phyloP scores from a whole-genome alignment of 2,888 invertebrate species.

The Eupelmus urozonus region DNA sequence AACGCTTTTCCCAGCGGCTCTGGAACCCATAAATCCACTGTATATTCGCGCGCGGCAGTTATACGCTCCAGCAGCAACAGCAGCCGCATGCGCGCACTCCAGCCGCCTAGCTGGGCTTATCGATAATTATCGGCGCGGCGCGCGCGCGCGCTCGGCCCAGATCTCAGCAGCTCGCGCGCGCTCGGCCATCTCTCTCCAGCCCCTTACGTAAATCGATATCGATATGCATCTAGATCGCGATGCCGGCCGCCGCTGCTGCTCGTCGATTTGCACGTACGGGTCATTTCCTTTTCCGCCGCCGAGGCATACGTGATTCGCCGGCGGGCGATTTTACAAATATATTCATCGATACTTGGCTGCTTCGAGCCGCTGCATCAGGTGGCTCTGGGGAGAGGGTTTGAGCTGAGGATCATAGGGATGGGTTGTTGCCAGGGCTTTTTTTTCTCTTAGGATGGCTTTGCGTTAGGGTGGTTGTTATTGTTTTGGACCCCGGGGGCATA shows the following conservation, averaged over 20 bases:
- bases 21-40: slow-evolving; percentile 19
- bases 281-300: slow-evolving; percentile 56
- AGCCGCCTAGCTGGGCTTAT: slow-evolving; percentile 34
- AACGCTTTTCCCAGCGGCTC: neutral
- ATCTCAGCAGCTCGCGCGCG: slow-evolving; percentile 11
- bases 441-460: too few relatives aligned
- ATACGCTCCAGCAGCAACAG: neutral
- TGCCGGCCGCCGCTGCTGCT: slow-evolving; percentile 18
- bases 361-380: slow-evolving; percentile 8
- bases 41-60: neutral
- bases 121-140: slow-evolving; percentile 41
- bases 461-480: too few relatives aligned
- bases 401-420: too few relatives aligned
- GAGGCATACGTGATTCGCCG: slow-evolving; percentile 22
- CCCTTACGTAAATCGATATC: slow-evolving; percentile 60
- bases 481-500: too few relatives aligned
- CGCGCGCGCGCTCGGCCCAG: neutral
- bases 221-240: slow-evolving; percentile 55
- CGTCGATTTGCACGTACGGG: slow-evolving; percentile 56
- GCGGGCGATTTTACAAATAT: slow-evolving; percentile 26
- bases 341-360: slow-evolving; percentile 25
- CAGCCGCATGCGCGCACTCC: neutral
- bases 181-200: neutral
- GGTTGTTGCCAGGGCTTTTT: too few relatives aligned
- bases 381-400: neutral